Percentiles rank a stretch among this genome's conserved stretches.
phyloP scores from a whole-genome alignment of 92 coral and sea anemone genomes.

The Porites evermanni region DNA sequence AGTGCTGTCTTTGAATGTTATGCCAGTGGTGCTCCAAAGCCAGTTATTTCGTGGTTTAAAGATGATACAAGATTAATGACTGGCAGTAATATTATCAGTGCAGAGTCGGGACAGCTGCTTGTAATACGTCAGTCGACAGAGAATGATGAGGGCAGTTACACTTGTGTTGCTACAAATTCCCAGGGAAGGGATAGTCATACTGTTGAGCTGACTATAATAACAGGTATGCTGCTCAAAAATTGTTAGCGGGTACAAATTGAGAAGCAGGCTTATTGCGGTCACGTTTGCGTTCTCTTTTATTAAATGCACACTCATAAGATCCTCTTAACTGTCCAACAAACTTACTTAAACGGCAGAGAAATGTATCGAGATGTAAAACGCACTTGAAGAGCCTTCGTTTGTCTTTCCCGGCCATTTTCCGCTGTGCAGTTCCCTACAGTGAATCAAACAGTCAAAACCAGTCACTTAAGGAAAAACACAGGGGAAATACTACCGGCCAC shows the following conservation, averaged over 20 bases:
- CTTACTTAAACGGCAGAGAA: too few relatives aligned
- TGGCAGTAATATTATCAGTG: constrained; percentile 60
- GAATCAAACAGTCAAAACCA: too few relatives aligned
- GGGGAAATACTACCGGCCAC: too few relatives aligned
- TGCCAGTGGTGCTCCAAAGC: constrained; percentile 76
- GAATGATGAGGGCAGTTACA: constrained; percentile 70
- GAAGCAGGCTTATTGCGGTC: too few relatives aligned
- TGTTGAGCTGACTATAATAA: constrained; percentile 55
- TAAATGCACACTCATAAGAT: too few relatives aligned
- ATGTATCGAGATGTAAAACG: too few relatives aligned
- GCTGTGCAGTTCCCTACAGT: too few relatives aligned
- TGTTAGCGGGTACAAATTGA: too few relatives aligned
- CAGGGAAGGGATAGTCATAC: constrained; percentile 64
- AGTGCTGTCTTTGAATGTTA: constrained; percentile 81
- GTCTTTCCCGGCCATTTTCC: too few relatives aligned
- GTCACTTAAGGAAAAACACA: too few relatives aligned
- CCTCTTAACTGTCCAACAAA: too few relatives aligned
- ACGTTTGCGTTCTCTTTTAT: neutral
- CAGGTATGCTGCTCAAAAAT: constrained; percentile 52
- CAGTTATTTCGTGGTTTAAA: constrained; percentile 73
- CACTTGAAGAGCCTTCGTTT: too few relatives aligned
- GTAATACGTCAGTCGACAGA: constrained; percentile 59
- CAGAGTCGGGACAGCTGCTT: constrained; percentile 74
- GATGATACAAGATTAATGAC: constrained; percentile 28
- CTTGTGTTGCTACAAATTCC: constrained; percentile 77